Conservation (phyloP, 2,113 vertebrate genomes). For the Hiodon tergisus region DNA sequence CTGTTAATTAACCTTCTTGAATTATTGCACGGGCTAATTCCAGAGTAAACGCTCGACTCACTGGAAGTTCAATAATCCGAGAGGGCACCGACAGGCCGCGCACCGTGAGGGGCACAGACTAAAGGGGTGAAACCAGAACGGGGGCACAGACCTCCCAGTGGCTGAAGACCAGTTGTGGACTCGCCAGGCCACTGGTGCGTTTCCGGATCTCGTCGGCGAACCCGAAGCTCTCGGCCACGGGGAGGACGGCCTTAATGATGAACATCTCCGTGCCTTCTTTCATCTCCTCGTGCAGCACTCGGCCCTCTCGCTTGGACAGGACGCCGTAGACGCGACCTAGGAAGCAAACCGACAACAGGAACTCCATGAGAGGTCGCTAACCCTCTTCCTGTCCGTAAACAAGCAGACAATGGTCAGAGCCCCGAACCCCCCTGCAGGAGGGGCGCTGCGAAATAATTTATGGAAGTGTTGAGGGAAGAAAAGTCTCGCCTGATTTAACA, state of each 20-base stretch:
- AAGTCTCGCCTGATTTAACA: not conserved
- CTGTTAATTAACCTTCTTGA: too few relatives aligned
- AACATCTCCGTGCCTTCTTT: constrained; percentile 95
- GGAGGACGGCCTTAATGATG: constrained; percentile 86
- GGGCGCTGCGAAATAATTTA: constrained; percentile 22
- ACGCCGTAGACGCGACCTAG: constrained; percentile 89
- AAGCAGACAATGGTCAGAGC: not conserved
- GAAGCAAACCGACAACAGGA: not conserved
- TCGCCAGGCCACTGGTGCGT: constrained; percentile 89
- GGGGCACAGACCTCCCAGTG: constrained; percentile 86
- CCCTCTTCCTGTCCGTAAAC: constrained; percentile 4
- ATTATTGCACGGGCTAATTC: too few relatives aligned
- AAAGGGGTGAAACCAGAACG: not conserved
- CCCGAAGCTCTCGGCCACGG: constrained; percentile 95
- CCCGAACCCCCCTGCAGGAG: not conserved
- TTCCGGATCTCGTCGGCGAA: constrained; percentile 97
- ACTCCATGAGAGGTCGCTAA: not conserved
- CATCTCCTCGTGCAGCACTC: constrained; percentile 93
- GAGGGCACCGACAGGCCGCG: too few relatives aligned
- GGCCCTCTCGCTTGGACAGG: constrained; percentile 83
- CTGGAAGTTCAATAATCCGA: not conserved
- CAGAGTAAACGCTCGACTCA: not conserved
- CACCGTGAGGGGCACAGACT: too few relatives aligned
- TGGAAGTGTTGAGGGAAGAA: constrained; percentile 34
- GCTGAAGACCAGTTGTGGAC: constrained; percentile 94